Percentiles rank a stretch among this genome's conserved stretches.
Evolutionary conservation across 2,797 vertebrate species (phyloP).

Genomic region (Salarias fasciatus): DNA sequence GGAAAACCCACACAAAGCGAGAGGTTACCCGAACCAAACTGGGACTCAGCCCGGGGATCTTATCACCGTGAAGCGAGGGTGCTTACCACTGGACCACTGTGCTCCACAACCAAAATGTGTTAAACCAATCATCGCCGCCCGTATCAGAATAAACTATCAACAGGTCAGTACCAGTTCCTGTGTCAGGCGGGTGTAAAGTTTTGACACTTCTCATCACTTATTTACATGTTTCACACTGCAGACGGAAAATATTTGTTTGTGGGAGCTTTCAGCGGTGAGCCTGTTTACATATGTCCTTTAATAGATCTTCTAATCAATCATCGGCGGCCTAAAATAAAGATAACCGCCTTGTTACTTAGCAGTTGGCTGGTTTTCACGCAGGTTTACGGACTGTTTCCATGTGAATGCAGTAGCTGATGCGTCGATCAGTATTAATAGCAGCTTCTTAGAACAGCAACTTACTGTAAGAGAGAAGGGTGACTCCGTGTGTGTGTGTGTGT

Average conservation of each 20-base stretch:
- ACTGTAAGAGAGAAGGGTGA: slow-evolving; percentile 71
- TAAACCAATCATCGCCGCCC: too few species aligned
- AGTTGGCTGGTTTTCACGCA: slow-evolving; percentile 23
- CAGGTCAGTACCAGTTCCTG: too few species aligned
- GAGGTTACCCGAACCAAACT: too few species aligned
- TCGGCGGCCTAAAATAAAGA: slow-evolving; percentile 37
- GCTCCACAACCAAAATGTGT: too few species aligned
- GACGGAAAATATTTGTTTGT: slow-evolving; percentile 11
- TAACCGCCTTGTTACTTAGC: slow-evolving; percentile 7
- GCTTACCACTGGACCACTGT: too few species aligned
- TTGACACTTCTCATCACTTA: too few species aligned
- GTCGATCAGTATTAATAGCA: slow-evolving; percentile 79
- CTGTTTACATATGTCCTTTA: slow-evolving; percentile 23
- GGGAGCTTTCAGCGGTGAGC: neutral
- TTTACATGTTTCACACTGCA: neutral
- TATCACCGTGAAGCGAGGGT: too few species aligned
- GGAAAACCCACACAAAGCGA: too few species aligned
- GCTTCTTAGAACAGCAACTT: slow-evolving; percentile 77
- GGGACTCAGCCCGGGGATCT: too few species aligned
- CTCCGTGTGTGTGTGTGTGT: neutral
- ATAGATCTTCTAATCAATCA: slow-evolving; percentile 23
- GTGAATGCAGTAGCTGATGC: slow-evolving; percentile 54
- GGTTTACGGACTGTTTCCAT: slow-evolving; percentile 31
- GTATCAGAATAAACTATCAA: too few species aligned
- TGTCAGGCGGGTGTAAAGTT: too few species aligned